Evolutionary conservation across 1,140 invertebrate genomes (phyloP), one percentile per base, ranked within the genome.

Genomic region (Ylistrum balloti): DNA sequence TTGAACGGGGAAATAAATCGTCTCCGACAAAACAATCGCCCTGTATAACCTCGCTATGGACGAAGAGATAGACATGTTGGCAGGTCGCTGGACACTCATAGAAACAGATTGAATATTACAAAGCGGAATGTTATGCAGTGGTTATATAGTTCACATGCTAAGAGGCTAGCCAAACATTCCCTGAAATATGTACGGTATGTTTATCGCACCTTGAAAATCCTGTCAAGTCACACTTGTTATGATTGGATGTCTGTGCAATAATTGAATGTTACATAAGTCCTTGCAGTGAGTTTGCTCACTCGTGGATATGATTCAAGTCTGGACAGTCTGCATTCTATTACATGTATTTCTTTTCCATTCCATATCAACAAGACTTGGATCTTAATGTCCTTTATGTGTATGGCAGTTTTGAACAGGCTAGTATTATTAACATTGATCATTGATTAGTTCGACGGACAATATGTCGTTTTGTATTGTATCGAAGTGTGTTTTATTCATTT

Each of bases 151-250:
- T n/a, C n/a, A 74, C 56, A 74, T 17, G 56, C 56, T 74, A 74
- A 74, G 56, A 74, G 56, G 56, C 56, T 74, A 74, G 56, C 28
- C n/a, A 28, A 74, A 74, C 56, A 74, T 74, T 74, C 56, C 22
- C 17, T 74, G 20, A 74, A 74, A 74, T 74, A 74, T 74, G 56
- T n/a, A 5, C 9, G 56, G n/a, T 74, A 74, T 74, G n/a, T 74
- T 74, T n/a, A 74, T 74, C n/a, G 56, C 56, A 28, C 22, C 56
- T 74, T 74, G 56, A 74, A n/a, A 74, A 74, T 9, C 56, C n/a
- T 74, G 56, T 74, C 56, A 28, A 28, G 56, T 22, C 56, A 74
- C 56, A 45, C 41, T 45, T 74, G 56, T 28, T 74, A n/a, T 28
- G 56, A 74, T 74, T 28, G 22, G 56, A 74, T 28, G 56, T 74